phyloP scores from a whole-genome alignment of 2,888 invertebrate genomes.

The Monopis laevigella region DNA sequence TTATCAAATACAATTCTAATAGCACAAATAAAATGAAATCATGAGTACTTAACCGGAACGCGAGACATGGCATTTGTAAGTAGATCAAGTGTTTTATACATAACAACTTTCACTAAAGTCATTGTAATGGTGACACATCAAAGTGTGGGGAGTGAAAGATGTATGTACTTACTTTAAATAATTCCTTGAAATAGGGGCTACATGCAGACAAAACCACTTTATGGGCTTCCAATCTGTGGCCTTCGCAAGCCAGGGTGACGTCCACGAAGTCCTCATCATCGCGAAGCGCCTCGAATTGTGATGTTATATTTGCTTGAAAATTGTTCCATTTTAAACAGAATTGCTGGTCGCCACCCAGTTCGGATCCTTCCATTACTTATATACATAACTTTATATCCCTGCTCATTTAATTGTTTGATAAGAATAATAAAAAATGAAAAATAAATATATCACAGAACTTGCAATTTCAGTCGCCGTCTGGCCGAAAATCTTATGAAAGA shows the following conservation, averaged over 20 bases:
- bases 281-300: conserved; percentile 85
- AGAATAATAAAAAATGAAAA: conserved; percentile 63
- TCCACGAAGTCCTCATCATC: conserved; percentile 90
- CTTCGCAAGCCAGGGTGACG: conserved; percentile 88
- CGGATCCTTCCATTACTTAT: conserved; percentile 69
- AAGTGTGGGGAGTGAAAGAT: conserved; percentile 65
- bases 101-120: conserved; percentile 68
- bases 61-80: conserved; percentile 68
- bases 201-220: conserved; percentile 87
- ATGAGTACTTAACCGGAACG: conserved; percentile 67
- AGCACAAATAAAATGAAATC: conserved; percentile 61
- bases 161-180: conserved; percentile 79
- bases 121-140: conserved; percentile 69
- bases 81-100: conserved; percentile 68
- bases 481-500: conserved; percentile 68
- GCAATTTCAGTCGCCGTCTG: conserved; percentile 68
- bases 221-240: conserved; percentile 84
- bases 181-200: conserved; percentile 88
- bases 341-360: conserved; percentile 79
- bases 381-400: conserved; percentile 68
- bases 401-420: conserved; percentile 68
- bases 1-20: conserved; percentile 55
- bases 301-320: conserved; percentile 87
- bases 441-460: conserved; percentile 69
- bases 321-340: conserved; percentile 92